Base-by-base conservation (phyloP, 1,140 invertebrate genomes). In the Drosophila pallidifrons region DNA sequence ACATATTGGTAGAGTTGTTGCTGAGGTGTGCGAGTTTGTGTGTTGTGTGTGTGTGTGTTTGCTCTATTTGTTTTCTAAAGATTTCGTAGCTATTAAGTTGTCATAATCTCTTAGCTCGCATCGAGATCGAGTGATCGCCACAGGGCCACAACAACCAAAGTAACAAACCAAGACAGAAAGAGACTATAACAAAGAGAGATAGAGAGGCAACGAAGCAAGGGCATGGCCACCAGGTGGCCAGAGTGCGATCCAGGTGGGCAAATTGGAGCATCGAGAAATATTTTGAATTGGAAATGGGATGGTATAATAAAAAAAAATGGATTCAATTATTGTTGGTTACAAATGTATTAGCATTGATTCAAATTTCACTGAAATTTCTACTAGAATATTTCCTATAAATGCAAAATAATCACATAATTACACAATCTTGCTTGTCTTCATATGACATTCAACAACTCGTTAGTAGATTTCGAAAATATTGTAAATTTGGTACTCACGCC, bases 61-160 rank as follows among this genome's bases (percentile, higher is more conserved):
- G 83, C 83, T 88, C 83, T 83, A 88, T 88, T 88, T 83, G 85
- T 83, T 83, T 79, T 55, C 67, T 51, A 64, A 71, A 70, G 60
- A 78, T 89, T 87, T 83, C 75, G 77, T 82, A 66, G 77, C 83
- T 87, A 87, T 87, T 87, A 87, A 87, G 83, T 87, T 87, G 83
- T 87, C 83, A 87, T 87, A 87, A 87, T 87, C 85, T 75, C 77
- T 64, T 59, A 49, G 64, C 16, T 58, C 66, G 52, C 67, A 64
- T 64, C 54, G 72, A 79, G 67, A 77, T 82, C 68, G 69, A 68
- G 74, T 71, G 77, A 78, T 73, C 66, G 79, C 64, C 52, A 61
- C 30, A 55, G 68, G 72, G 58, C 61, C 61, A 72, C 43, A 55
- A 7, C 13, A 52, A 74, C 5, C 11, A 32, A 13, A 46, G 5